Evolutionary conservation across 2,113 vertebrate genomes (phyloP).

Genomic region (Aleadryas rufinucha): DNA sequence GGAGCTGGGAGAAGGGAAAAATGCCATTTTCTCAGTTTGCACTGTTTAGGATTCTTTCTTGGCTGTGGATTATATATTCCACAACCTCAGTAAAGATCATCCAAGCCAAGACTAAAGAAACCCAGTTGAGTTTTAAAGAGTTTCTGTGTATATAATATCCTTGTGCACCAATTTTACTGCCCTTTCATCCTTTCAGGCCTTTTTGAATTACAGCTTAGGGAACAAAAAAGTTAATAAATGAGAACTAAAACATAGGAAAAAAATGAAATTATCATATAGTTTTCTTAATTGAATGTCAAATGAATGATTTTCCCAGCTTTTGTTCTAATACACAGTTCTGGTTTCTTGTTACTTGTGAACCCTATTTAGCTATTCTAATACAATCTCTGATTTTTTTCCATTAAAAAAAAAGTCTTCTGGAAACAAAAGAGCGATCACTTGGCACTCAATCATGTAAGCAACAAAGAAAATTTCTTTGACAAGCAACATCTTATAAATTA

Average conservation of each 20-base stretch:
- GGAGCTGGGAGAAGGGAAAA: background rate
- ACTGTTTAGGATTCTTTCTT: background rate
- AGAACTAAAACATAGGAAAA: background rate
- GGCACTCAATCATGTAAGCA: background rate
- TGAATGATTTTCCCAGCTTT: background rate
- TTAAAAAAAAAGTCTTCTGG: background rate
- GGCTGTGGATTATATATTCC: background rate
- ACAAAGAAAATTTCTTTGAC: background rate
- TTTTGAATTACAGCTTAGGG: background rate
- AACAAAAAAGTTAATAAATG: background rate
- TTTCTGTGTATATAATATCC: background rate
- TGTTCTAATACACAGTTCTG: background rate
- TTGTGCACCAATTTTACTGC: background rate
- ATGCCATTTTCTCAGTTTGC: background rate
- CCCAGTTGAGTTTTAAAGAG: background rate
- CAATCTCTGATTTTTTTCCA: background rate
- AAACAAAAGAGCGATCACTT: background rate
- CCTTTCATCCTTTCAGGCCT: background rate
- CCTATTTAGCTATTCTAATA: background rate
- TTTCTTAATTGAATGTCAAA: background rate
- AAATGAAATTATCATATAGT: background rate
- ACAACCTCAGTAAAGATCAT: background rate
- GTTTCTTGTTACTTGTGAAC: background rate
- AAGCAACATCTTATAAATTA: background rate
- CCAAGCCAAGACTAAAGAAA: background rate